Evolutionary conservation across 1,140 invertebrate species (phyloP), one percentile per base, ranked within the genome.

Genomic region (Asbolus verrucosus): DNA sequence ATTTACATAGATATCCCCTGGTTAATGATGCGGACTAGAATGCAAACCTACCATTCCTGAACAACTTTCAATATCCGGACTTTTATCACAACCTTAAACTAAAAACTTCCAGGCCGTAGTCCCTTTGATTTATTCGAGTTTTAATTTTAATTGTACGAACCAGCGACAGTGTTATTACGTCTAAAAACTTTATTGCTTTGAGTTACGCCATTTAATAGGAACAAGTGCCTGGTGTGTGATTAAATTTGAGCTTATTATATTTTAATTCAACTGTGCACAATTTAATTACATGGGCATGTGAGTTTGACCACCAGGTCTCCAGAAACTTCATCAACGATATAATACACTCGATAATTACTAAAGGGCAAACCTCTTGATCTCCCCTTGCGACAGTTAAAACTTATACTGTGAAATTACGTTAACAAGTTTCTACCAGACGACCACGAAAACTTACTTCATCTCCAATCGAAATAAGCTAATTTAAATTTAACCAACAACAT

Each of bases 1-100:
- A 63, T 63, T 63, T 63, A 63, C 61, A 63, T 63, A 63, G 33
- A 63, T 63, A 63, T 63, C 60, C 60, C 18, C 36, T 38, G 33
- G 9, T 63, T 63, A 63, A 63, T 63, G 61, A 63, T 16, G 54
- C 31, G 54, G 6, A 33, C 46, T 54, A n/a, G 46, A 54, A 54
- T 27, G 46, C 21, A 27, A 24, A 24, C 24, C n/a, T n/a, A n/a
- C n/a, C n/a, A n/a, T n/a, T n/a, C 46, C 46, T 27, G 21, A 14
- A 54, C 11, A 54, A 54, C 46, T 54, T 54, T 54, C 46, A 54
- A 54, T 54, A 54, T 31, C 46, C 46, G 21, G 21, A 24, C n/a
- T 54, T 30, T 54, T 31, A 54, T 54, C 46, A 21, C 46, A 27
- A 27, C 46, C 19, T 54, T 54, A 30, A 50, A 50, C 43, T 6